Percentiles rank a stretch among this genome's conserved stretches.
These are phyloP conservation scores for Rotaria macrura DNA, from an alignment of 2,888 invertebrate species.

Conservation along the genomic window DNA sequence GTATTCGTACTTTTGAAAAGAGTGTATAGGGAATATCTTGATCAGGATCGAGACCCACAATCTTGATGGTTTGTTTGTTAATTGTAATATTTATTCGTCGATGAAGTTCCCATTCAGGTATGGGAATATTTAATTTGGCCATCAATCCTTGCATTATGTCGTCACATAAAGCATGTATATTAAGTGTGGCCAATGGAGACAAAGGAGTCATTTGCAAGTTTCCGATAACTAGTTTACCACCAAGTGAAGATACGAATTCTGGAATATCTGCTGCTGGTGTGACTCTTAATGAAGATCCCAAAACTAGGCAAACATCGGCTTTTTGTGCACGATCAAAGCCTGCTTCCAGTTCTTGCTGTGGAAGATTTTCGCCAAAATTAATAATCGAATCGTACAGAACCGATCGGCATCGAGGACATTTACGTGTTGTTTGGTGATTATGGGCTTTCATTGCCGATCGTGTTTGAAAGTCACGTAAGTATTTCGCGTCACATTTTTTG, in stretches of 20 bases:
- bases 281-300: conserved; percentile 16
- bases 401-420: neutral
- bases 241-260: neutral
- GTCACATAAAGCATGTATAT: neutral
- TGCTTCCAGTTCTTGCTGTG: neutral
- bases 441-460: neutral
- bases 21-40: neutral
- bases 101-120: conserved; percentile 11
- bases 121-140: neutral
- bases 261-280: conserved; percentile 16
- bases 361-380: conserved; percentile 9
- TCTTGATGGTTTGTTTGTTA: neutral
- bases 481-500: neutral
- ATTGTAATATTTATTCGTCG: neutral
- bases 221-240: neutral
- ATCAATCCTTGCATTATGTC: neutral
- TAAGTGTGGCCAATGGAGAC: neutral
- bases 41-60: neutral
- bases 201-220: neutral
- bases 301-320: conserved; percentile 15
- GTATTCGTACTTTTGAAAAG: neutral
- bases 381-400: neutral
- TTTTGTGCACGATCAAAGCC: neutral
- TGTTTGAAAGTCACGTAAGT: conserved; percentile 20
- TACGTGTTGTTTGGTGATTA: neutral